Evolutionary conservation across 1,140 invertebrate genomes (phyloP).

Genomic region (Pogonomyrmex barbatus): DNA sequence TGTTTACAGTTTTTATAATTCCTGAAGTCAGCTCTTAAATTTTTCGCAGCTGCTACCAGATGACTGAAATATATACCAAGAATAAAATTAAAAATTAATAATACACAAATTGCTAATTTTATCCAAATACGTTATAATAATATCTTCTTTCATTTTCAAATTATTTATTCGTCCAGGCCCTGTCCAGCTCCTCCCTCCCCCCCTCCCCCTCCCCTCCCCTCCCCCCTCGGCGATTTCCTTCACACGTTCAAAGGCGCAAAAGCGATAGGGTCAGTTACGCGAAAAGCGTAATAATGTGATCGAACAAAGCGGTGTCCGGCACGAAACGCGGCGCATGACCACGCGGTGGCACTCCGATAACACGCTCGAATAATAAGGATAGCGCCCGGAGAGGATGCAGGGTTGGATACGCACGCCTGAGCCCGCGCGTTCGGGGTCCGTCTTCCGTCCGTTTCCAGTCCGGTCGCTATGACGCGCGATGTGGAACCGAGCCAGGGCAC

Average conservation of each 20-base stretch:
- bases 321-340: background rate
- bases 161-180: background rate
- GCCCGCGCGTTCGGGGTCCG: slow-evolving; percentile 83
- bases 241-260: background rate
- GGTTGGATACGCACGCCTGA: slow-evolving; percentile 86
- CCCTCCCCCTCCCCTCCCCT: background rate
- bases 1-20: background rate
- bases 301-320: slow-evolving; percentile 1
- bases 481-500: slow-evolving; percentile 41
- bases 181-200: no score
- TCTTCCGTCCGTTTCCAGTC: slow-evolving; percentile 84
- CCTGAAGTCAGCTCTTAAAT: background rate
- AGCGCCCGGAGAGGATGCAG: slow-evolving; percentile 84
- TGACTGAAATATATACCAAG: background rate
- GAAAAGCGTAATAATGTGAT: slow-evolving; percentile 28
- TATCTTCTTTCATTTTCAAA: background rate
- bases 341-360: slow-evolving; percentile 82
- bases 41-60: background rate
- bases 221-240: background rate
- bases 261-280: background rate
- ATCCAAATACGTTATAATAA: background rate
- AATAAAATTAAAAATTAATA: background rate
- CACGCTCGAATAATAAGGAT: slow-evolving; percentile 86
- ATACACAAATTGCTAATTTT: background rate
- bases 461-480: slow-evolving; percentile 63